These are phyloP conservation scores for Nymphalis polychloros DNA, from an alignment of 2,888 invertebrate genomes.

Conservation along the genomic window DNA sequence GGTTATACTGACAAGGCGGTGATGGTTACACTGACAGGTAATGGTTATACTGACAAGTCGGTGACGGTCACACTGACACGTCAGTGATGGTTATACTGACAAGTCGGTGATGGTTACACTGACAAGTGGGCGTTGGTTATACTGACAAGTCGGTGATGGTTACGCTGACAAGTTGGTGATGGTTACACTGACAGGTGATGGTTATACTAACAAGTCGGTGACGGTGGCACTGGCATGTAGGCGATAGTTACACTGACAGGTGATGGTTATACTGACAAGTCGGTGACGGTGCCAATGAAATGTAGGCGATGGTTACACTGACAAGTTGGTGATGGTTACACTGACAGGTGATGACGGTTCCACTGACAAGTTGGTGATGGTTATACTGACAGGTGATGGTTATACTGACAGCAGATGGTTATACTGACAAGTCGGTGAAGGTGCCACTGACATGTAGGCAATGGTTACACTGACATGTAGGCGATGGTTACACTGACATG, in stretches of 20 bases:
- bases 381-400: slow-evolving; percentile 15
- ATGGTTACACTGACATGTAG: not conserved
- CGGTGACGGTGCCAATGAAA: not conserved
- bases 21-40: slow-evolving; percentile 12
- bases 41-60: not conserved
- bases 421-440: slow-evolving; percentile 1
- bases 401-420: slow-evolving; percentile 22
- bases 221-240: not conserved
- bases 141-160: slow-evolving; percentile 1
- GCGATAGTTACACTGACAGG: slow-evolving; percentile 11
- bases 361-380: slow-evolving; percentile 17
- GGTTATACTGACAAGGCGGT: not conserved
- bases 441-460: not conserved
- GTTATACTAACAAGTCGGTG: slow-evolving; percentile 19
- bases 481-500: slow-evolving; percentile 7
- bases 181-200: not conserved
- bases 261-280: not conserved
- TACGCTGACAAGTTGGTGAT: not conserved
- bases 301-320: slow-evolving; percentile 5
- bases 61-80: not conserved
- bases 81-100: slow-evolving; percentile 8
- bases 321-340: slow-evolving; percentile 2
- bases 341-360: slow-evolving; percentile 26
- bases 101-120: not conserved
- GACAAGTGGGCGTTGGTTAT: slow-evolving; percentile 9